phyloP scores from a whole-genome alignment of 2,797 vertebrate genomes.

The Natrix natrix region DNA sequence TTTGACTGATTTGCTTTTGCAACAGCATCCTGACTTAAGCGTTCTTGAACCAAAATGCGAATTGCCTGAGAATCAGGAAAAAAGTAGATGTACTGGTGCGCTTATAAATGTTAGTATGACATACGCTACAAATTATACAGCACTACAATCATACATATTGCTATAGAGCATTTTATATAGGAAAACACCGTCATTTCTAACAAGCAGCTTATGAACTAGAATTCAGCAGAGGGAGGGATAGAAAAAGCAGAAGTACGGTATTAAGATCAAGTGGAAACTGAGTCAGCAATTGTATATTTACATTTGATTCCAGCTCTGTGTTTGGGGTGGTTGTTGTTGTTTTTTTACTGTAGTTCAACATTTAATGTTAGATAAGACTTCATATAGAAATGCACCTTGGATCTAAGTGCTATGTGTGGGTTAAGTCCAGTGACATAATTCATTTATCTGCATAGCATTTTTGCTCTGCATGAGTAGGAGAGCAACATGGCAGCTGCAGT shows the following conservation, averaged over 20 bases:
- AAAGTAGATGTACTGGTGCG: neutral
- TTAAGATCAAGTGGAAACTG: neutral
- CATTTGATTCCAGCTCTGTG: neutral
- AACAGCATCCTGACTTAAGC: slow-evolving; percentile 89
- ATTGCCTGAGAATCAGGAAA: slow-evolving; percentile 79
- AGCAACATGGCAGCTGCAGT: neutral
- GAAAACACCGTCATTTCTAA: neutral
- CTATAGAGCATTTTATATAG: neutral
- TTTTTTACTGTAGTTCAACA: neutral
- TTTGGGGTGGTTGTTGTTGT: neutral
- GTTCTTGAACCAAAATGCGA: slow-evolving; percentile 93
- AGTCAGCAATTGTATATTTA: neutral
- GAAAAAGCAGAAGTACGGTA: neutral
- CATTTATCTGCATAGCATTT: neutral
- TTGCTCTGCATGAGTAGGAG: neutral
- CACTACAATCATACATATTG: neutral
- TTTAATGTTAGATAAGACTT: neutral
- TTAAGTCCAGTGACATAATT: neutral
- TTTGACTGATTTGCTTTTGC: slow-evolving; percentile 84
- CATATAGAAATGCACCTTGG: neutral
- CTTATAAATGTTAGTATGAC: neutral
- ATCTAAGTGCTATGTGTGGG: neutral
- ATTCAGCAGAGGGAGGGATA: neutral
- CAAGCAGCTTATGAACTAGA: neutral
- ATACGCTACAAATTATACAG: neutral